Evolutionary conservation across 2,888 invertebrate species (phyloP).

Genomic region (Ichneumoninae sp.): DNA sequence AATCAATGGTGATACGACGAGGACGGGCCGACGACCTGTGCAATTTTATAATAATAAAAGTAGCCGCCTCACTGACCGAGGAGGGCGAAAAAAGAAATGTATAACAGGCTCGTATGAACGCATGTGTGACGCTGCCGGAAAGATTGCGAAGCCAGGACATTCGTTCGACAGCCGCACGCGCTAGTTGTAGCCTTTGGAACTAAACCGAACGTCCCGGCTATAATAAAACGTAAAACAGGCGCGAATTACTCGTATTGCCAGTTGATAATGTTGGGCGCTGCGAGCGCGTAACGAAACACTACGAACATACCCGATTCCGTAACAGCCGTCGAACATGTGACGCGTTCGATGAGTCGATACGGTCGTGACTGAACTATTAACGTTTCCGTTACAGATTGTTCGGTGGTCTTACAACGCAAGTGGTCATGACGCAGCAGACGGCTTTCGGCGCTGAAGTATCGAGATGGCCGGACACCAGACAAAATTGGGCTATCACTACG

Average conservation of each 20-base stretch:
- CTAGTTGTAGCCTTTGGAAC: constrained; percentile 28
- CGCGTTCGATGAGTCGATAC: constrained; percentile 4
- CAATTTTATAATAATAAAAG: constrained; percentile 69
- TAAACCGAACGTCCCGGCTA: not conserved
- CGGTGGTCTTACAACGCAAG: not conserved
- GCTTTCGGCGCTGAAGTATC: constrained; percentile 50
- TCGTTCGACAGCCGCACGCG: constrained; percentile 36
- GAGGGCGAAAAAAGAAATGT: not conserved
- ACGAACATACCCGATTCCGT: not conserved
- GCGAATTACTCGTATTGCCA: constrained; percentile 32
- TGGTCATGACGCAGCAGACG: constrained; percentile 41
- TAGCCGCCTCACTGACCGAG: constrained; percentile 10
- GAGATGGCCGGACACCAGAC: constrained; percentile 60
- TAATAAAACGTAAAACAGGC: not conserved
- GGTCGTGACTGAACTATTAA: not conserved
- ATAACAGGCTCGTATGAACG: not conserved
- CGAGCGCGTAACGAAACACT: not conserved
- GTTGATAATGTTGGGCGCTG: constrained; percentile 58
- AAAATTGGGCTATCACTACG: constrained; percentile 58
- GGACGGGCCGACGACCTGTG: constrained; percentile 70
- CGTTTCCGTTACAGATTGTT: constrained; percentile 21
- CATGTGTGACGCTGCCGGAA: not conserved
- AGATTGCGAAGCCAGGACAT: not conserved
- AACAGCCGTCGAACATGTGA: not conserved
- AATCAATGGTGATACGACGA: constrained; percentile 69